phyloP scores from a whole-genome alignment of 2,113 vertebrate genomes.

The Microtus pennsylvanicus region DNA sequence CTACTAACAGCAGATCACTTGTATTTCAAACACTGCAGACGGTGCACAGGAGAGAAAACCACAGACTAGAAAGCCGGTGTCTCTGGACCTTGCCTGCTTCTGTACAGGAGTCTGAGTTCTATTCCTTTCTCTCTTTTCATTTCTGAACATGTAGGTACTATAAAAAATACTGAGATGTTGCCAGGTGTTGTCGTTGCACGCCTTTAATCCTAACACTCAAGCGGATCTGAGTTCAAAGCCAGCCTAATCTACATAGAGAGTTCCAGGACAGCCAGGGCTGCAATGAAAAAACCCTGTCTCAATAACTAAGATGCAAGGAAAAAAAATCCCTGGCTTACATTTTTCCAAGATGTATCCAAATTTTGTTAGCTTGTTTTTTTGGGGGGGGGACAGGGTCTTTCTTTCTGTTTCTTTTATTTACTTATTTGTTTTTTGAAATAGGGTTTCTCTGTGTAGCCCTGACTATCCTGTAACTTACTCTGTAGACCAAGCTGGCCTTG shows the following conservation, averaged over 20 bases:
- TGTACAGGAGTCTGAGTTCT: background rate
- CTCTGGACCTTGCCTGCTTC: background rate
- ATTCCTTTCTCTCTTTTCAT: background rate
- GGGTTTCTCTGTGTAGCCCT: background rate
- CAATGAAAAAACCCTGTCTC: background rate
- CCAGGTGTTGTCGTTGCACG: background rate
- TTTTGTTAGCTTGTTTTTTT: background rate
- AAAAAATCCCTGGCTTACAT: background rate
- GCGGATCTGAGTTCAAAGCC: background rate
- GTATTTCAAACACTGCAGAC: background rate
- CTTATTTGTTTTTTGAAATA: background rate
- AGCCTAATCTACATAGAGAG: background rate
- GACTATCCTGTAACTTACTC: background rate
- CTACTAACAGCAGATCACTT: background rate
- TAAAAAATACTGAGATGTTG: background rate
- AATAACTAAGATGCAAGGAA: background rate
- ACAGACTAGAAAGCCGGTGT: background rate
- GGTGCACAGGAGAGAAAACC: background rate
- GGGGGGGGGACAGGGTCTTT: no score
- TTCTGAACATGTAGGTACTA: background rate
- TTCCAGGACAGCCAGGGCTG: background rate
- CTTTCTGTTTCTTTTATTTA: background rate
- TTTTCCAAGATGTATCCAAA: background rate
- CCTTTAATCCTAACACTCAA: background rate
- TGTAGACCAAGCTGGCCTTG: background rate